Conservation (phyloP, 1,140 invertebrate genomes). For the Helicoverpa zea region DNA sequence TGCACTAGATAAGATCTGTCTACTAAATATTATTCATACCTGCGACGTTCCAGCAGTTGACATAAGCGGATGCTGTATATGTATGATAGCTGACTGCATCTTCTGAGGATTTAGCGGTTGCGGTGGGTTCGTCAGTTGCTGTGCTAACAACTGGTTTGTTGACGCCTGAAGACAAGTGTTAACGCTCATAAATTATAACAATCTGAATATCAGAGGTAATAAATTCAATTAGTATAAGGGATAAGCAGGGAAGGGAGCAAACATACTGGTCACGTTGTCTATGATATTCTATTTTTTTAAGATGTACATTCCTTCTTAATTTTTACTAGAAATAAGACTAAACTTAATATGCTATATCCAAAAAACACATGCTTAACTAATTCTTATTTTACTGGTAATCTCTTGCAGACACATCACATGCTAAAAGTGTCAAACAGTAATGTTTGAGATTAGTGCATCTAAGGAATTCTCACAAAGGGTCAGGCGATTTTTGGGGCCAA, state of each 20-base stretch:
- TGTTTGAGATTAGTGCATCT: no score
- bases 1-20: neutral
- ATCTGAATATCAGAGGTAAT: neutral
- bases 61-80: slow-evolving; percentile 85
- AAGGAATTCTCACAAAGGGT: neutral
- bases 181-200: slow-evolving; percentile 1
- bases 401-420: no score
- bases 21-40: slow-evolving; percentile 55
- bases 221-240: neutral
- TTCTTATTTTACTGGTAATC: no score
- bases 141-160: slow-evolving; percentile 83
- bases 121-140: slow-evolving; percentile 84
- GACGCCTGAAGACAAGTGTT: slow-evolving; percentile 70
- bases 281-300: no score
- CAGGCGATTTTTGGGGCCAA: neutral
- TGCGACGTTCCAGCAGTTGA: slow-evolving; percentile 77
- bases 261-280: no score
- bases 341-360: no score
- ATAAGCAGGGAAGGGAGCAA: neutral
- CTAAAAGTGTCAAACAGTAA: no score
- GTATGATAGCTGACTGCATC: slow-evolving; percentile 84
- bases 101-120: slow-evolving; percentile 86
- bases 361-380: no score
- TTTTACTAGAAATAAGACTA: no score
- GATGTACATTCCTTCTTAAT: no score